A percentile compares a stretch with the other conserved stretches of the same genome.
phyloP scores from a whole-genome alignment of 2,113 vertebrate species.

The Tachuris rubrigastra region DNA sequence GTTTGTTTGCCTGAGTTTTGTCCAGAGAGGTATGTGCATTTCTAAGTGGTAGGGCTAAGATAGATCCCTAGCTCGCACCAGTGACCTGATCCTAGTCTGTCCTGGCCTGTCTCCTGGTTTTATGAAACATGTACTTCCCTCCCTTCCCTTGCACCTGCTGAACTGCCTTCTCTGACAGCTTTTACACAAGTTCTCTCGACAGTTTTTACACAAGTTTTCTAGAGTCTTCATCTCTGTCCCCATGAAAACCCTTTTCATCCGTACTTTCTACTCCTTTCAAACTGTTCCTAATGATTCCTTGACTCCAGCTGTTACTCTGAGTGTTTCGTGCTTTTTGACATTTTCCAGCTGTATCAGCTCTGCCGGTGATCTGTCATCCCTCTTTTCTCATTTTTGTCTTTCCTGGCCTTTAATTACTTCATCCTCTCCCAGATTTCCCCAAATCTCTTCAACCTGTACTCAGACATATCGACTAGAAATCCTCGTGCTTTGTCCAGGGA shows the following conservation, averaged over 20 bases:
- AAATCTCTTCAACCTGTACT: neutral
- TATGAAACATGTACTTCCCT: neutral
- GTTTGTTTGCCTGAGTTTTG: neutral
- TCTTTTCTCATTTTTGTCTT: neutral
- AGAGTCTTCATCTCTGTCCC: neutral
- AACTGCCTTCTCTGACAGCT: neutral
- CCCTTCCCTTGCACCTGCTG: neutral
- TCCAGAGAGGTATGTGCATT: neutral
- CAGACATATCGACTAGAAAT: neutral
- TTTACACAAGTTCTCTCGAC: neutral
- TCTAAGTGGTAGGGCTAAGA: neutral
- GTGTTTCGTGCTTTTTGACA: neutral
- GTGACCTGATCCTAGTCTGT: accelerated
- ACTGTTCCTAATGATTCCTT: neutral
- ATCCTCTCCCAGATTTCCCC: neutral
- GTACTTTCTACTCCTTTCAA: neutral
- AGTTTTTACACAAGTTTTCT: neutral
- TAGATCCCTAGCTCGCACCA: accelerated
- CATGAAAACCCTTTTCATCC: neutral
- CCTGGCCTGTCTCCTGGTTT: neutral
- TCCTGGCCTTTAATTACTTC: neutral
- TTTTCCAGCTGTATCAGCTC: neutral
- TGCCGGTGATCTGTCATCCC: neutral
- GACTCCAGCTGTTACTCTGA: accelerated
- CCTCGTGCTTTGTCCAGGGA: neutral